These are phyloP conservation scores for Gymnogyps californianus DNA, from an alignment of 2,113 vertebrate species.

Conservation along the genomic window DNA sequence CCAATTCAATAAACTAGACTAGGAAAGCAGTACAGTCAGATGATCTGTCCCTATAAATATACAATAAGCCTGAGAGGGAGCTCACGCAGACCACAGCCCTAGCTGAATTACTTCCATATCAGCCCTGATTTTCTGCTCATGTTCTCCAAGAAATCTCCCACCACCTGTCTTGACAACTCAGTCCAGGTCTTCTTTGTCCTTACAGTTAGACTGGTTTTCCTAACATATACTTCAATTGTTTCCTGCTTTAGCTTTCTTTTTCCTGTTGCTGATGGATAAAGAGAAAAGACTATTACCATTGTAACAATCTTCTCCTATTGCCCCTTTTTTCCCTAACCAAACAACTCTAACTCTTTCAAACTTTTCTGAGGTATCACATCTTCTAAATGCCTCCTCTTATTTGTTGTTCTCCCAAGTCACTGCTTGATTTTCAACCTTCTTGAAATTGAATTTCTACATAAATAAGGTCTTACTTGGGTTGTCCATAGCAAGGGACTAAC, in stretches of 20 bases:
- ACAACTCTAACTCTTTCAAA: neutral
- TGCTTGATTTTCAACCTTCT: neutral
- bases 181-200: neutral
- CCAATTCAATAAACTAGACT: neutral
- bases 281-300: neutral
- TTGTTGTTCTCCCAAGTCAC: neutral
- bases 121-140: neutral
- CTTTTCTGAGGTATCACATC: neutral
- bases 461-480: neutral
- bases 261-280: neutral
- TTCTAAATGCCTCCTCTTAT: neutral
- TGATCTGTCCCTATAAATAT: neutral
- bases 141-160: neutral
- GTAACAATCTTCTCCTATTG: neutral
- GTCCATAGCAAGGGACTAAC: neutral
- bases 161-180: accelerated
- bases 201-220: neutral
- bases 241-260: neutral
- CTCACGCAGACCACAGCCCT: neutral
- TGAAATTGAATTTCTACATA: neutral
- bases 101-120: neutral
- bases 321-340: neutral
- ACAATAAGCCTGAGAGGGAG: neutral
- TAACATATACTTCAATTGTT: neutral
- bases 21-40: neutral